Conservation (phyloP, 2,113 vertebrate species). For the Laticauda laticaudata region DNA sequence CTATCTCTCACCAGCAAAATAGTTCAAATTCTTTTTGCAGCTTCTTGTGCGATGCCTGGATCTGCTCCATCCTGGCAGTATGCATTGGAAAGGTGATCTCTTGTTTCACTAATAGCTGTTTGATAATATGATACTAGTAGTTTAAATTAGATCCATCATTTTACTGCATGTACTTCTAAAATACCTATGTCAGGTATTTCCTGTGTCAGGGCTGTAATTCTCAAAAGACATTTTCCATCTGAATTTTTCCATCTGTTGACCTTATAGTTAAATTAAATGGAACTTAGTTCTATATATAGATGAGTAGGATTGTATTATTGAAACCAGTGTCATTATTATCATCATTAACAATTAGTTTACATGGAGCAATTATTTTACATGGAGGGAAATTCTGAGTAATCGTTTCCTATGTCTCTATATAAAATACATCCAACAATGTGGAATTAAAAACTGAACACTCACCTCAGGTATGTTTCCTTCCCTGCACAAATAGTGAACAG, state of each 20-base stretch:
- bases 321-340: not conserved
- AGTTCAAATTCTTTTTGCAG: not conserved
- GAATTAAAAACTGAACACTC: constrained; percentile 34
- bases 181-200: not conserved
- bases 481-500: constrained; percentile 86
- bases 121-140: not conserved
- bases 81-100: not conserved
- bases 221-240: not conserved
- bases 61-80: not conserved
- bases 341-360: not conserved
- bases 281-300: not conserved
- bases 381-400: not conserved
- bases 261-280: not conserved
- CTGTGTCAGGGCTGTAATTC: not conserved
- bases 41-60: not conserved
- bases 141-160: not conserved
- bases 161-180: not conserved
- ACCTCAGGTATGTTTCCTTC: constrained; percentile 87
- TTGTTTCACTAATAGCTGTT: not conserved
- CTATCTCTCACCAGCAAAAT: not conserved
- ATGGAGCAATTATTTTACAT: not conserved
- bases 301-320: not conserved
- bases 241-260: not conserved
- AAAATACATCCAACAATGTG: not conserved
- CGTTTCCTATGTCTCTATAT: not conserved